These are phyloP conservation scores for Triplophysa yarkandensis DNA, from an alignment of 2,797 vertebrate species.

Conservation along the genomic window DNA sequence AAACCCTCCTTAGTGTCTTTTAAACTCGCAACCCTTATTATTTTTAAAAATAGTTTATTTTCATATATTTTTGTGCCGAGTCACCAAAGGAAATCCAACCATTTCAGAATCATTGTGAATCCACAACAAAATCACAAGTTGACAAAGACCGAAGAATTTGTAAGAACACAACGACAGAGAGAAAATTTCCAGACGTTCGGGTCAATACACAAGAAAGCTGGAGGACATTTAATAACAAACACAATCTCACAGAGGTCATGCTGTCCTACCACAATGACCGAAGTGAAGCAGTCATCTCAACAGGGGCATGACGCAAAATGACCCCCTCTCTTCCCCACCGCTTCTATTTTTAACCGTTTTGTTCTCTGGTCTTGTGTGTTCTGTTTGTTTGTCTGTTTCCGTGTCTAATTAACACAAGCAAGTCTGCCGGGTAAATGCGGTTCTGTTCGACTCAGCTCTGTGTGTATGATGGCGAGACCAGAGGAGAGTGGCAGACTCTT, in stretches of 20 bases:
- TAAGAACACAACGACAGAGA: neutral
- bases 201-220: neutral
- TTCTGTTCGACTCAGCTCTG: slow-evolving; percentile 47
- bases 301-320: slow-evolving; percentile 15
- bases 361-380: slow-evolving; percentile 7
- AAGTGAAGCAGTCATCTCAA: slow-evolving; percentile 37
- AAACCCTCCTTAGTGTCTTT: too few species aligned
- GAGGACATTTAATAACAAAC: slow-evolving; percentile 17
- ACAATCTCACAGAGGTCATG: slow-evolving; percentile 12
- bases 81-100: neutral
- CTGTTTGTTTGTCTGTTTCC: slow-evolving; percentile 18
- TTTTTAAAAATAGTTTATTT: too few species aligned
- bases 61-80: neutral
- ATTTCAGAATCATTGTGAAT: neutral
- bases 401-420: slow-evolving; percentile 20
- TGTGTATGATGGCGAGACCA: slow-evolving; percentile 20
- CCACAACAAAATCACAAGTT: slow-evolving; percentile 3
- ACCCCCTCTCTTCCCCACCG: neutral
- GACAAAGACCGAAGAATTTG: slow-evolving; percentile 13
- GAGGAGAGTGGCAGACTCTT: slow-evolving; percentile 29
- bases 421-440: slow-evolving; percentile 9
- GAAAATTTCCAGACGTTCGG: slow-evolving; percentile 6
- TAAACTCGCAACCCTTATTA: too few species aligned
- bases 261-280: slow-evolving; percentile 61
- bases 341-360: slow-evolving; percentile 3